These are phyloP conservation scores for Alloscopus bannaensis DNA, from an alignment of 2,888 invertebrate species.

Conservation along the genomic window DNA sequence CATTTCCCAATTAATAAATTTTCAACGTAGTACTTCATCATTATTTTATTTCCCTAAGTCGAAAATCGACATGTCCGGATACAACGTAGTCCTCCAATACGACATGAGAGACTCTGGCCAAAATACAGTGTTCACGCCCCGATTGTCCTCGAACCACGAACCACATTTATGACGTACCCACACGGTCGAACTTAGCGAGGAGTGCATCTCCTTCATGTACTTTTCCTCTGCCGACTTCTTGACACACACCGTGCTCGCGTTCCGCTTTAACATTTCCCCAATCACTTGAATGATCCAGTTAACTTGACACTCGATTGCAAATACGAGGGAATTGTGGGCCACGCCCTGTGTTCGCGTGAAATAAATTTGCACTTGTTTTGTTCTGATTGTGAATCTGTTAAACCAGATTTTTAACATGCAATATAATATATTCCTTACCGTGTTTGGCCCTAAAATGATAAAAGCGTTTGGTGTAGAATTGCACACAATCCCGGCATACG, in stretches of 20 bases:
- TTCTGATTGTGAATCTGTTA: too few relatives aligned
- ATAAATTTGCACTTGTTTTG: too few relatives aligned
- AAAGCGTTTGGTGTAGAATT: conserved; percentile 61
- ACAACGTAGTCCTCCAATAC: conserved; percentile 54
- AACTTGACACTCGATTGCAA: conserved; percentile 65
- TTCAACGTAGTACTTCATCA: too few relatives aligned
- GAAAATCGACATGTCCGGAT: conserved; percentile 41
- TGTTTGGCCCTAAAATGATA: conserved; percentile 66
- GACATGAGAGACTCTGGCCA: conserved; percentile 57
- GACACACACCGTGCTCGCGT: conserved; percentile 26
- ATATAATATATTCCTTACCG: too few relatives aligned
- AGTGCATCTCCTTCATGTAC: conserved; percentile 43
- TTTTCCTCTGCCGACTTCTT: conserved; percentile 53
- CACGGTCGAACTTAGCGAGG: conserved; percentile 53
- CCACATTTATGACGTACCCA: conserved; percentile 64
- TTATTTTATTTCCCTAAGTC: too few relatives aligned
- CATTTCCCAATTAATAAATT: too few relatives aligned
- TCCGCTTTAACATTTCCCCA: conserved; percentile 50
- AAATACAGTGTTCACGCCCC: conserved; percentile 60
- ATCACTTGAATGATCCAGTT: conserved; percentile 58
- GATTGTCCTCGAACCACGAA: conserved; percentile 61
- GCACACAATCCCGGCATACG: conserved; percentile 58
- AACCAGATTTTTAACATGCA: too few relatives aligned
- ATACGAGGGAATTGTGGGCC: conserved; percentile 58
- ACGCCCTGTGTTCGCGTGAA: too few relatives aligned